phyloP scores from a whole-genome alignment of 2,888 invertebrate species.

The Cheilosia vulpina region DNA sequence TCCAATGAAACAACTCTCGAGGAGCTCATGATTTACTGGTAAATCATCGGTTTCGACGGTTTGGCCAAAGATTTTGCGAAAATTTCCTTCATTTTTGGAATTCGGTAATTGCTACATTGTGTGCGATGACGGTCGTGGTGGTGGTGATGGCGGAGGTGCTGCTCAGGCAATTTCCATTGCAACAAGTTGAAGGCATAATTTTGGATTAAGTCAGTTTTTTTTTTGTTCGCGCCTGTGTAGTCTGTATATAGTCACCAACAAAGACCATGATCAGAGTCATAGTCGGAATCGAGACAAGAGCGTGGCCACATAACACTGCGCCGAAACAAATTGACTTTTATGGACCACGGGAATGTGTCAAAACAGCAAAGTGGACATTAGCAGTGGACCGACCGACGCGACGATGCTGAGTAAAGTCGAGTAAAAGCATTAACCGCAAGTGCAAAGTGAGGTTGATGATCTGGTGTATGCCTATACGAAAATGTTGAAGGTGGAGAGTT shows the following conservation, averaged over 20 bases:
- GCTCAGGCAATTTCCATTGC: conserved; percentile 67
- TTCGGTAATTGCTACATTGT: conserved; percentile 75
- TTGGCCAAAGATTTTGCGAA: conserved; percentile 71
- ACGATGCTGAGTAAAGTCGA: background rate
- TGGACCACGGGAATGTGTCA: conserved; percentile 70
- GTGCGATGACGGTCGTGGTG: background rate
- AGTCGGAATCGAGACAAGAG: conserved; percentile 14
- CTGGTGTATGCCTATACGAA: conserved; percentile 7
- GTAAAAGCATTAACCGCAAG: conserved; percentile 26
- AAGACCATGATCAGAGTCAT: conserved; percentile 14
- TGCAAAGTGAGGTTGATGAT: conserved; percentile 52
- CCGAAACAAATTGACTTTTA: conserved; percentile 74
- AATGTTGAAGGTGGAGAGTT: conserved; percentile 29
- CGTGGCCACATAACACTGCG: conserved; percentile 20
- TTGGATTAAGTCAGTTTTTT: conserved; percentile 69
- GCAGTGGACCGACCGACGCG: background rate
- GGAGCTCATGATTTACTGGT: conserved; percentile 75
- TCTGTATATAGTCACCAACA: background rate
- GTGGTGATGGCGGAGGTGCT: conserved; percentile 75
- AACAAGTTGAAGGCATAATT: conserved; percentile 74
- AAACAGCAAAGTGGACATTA: conserved; percentile 48
- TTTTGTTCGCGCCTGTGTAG: conserved; percentile 45
- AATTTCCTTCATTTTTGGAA: conserved; percentile 74
- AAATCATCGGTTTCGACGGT: conserved; percentile 68
- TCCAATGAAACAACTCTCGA: conserved; percentile 71